Evolutionary conservation across 2,797 vertebrate genomes (phyloP).

Genomic region (Characodon lateralis): DNA sequence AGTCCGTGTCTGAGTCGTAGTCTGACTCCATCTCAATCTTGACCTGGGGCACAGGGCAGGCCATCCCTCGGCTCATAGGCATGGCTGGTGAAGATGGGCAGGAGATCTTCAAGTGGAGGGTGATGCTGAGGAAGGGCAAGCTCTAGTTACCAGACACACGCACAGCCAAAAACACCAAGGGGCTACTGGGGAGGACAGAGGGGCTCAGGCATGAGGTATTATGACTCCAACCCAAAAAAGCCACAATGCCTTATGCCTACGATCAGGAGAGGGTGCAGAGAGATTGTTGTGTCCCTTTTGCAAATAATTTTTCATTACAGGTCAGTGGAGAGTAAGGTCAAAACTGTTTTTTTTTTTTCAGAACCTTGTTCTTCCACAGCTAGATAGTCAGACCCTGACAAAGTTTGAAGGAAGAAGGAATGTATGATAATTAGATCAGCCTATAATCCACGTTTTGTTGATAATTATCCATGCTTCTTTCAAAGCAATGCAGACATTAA

Average conservation of each 20-base stretch:
- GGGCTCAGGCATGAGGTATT: constrained; percentile 5
- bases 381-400: not conserved
- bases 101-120: constrained; percentile 97
- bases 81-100: constrained; percentile 90
- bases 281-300: not conserved
- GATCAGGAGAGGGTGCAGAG: not conserved
- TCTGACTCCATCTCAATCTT: constrained; percentile 98
- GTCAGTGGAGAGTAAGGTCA: not conserved
- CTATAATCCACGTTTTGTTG: constrained; percentile 2
- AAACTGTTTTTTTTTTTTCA: too few species aligned
- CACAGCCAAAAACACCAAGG: constrained; percentile 39
- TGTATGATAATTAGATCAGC: not conserved
- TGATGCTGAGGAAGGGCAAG: constrained; percentile 88
- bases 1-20: constrained; percentile 87
- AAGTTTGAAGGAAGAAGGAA: not conserved
- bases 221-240: not conserved
- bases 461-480: constrained; percentile 73
- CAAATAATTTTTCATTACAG: not conserved
- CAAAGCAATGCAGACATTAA: constrained; percentile 78
- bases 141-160: constrained; percentile 75
- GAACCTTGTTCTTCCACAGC: not conserved
- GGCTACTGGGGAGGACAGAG: constrained; percentile 9
- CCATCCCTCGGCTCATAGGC: constrained; percentile 80
- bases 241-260: not conserved
- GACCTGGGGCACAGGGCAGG: constrained; percentile 89